A percentile compares a stretch with the other conserved stretches of the same genome.
Conservation (phyloP, 2,888 invertebrate genomes). For the Cataglyphis albicans region DNA sequence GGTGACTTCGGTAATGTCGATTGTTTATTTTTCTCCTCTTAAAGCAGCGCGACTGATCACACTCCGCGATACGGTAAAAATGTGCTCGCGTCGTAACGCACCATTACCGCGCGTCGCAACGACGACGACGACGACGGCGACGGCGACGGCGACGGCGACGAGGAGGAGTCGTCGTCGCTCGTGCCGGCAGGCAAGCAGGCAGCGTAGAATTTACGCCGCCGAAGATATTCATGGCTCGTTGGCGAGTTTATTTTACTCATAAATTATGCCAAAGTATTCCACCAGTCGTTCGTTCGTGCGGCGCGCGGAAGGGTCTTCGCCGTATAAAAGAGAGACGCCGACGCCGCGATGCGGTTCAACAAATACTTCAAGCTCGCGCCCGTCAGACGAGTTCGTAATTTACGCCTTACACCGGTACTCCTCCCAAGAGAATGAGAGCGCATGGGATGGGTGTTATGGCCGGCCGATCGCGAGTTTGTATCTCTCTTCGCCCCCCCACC, state of each 20-base stretch:
- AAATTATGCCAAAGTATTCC: conserved; percentile 52
- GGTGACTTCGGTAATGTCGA: background rate
- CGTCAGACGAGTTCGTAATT: conserved; percentile 56
- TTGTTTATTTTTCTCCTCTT: background rate
- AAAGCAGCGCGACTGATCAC: conserved; percentile 17
- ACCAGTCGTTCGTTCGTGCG: conserved; percentile 40
- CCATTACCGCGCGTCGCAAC: background rate
- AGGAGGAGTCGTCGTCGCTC: background rate
- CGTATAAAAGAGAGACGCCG: conserved; percentile 34
- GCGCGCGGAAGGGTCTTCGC: background rate
- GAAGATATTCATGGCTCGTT: conserved; percentile 56
- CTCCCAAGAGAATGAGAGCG: conserved; percentile 50
- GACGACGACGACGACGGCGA: background rate
- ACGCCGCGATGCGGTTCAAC: conserved; percentile 43
- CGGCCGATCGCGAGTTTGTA: conserved; percentile 57
- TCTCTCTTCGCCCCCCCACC: background rate
- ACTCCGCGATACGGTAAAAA: conserved; percentile 16
- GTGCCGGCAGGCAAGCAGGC: background rate
- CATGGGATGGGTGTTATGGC: conserved; percentile 48
- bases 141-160: background rate
- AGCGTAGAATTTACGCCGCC: conserved; percentile 40
- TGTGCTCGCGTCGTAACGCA: conserved; percentile 23
- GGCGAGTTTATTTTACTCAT: conserved; percentile 57
- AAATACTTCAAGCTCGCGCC: conserved; percentile 54
- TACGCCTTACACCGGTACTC: conserved; percentile 47